These are phyloP conservation scores for Nesidiocoris tenuis DNA, from an alignment of 2,888 invertebrate species.

Conservation along the genomic window DNA sequence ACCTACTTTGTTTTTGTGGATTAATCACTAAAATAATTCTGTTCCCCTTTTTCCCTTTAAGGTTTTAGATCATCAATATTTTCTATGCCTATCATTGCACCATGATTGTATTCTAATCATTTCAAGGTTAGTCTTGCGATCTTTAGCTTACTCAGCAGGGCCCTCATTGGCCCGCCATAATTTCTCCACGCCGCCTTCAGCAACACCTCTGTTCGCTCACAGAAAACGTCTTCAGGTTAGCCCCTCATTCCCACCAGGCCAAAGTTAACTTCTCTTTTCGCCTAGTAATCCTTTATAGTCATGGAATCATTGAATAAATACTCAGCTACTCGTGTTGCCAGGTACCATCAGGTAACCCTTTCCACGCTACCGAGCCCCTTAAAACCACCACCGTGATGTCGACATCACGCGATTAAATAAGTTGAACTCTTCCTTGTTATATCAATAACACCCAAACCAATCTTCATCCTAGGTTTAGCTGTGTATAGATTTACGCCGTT, in stretches of 20 bases:
- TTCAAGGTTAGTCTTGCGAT: no score
- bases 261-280: background rate
- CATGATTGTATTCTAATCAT: no score
- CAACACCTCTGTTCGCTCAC: background rate
- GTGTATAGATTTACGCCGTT: no score
- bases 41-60: no score
- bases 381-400: background rate
- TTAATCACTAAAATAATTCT: no score
- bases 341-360: background rate
- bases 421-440: background rate
- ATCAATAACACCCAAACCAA: background rate
- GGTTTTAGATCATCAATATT: no score
- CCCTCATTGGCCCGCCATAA: background rate
- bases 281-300: background rate
- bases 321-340: background rate
- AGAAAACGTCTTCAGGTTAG: background rate
- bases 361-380: background rate
- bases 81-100: no score
- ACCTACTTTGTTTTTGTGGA: no score
- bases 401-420: background rate
- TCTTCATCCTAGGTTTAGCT: no score
- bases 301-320: background rate
- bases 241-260: background rate
- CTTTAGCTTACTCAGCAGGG: no score
- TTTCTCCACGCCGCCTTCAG: background rate